phyloP scores from a whole-genome alignment of 2,888 invertebrate species.

The Caenorhabditis sp. region DNA sequence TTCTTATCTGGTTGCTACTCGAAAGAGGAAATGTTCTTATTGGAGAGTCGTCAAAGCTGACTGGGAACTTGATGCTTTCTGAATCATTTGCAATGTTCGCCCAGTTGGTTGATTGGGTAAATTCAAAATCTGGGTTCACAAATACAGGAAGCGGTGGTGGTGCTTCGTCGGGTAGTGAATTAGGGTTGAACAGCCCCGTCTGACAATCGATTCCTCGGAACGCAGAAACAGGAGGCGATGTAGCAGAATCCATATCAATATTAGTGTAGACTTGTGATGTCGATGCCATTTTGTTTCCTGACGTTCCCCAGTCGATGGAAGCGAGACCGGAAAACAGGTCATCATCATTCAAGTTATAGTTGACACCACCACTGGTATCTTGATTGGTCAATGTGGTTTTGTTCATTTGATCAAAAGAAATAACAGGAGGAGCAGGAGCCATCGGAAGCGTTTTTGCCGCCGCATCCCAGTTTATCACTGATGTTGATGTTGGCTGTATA shows the following conservation, averaged over 20 bases:
- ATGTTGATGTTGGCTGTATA: slow-evolving; percentile 22
- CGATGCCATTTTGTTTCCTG: background rate
- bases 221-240: slow-evolving; percentile 27
- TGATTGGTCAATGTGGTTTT: too few relatives aligned
- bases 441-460: slow-evolving; percentile 25
- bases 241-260: background rate
- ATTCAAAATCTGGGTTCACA: slow-evolving; percentile 35
- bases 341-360: slow-evolving; percentile 48
- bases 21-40: background rate
- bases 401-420: background rate
- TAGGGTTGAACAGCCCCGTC: slow-evolving; percentile 40
- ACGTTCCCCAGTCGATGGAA: slow-evolving; percentile 54
- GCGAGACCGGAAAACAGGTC: slow-evolving; percentile 49
- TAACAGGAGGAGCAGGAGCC: slow-evolving; percentile 27
- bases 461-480: slow-evolving; percentile 26
- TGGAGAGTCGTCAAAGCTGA: slow-evolving; percentile 62
- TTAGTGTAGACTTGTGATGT: background rate
- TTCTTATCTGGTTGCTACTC: slow-evolving; percentile 12
- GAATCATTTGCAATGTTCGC: background rate
- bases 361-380: slow-evolving; percentile 1
- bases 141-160: slow-evolving; percentile 58
- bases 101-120: background rate
- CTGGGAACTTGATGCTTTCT: slow-evolving; percentile 51
- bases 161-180: slow-evolving; percentile 44
- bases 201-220: slow-evolving; percentile 41